Base-by-base conservation (phyloP, 2,797 vertebrate species). In the Anniella stebbinsi region DNA sequence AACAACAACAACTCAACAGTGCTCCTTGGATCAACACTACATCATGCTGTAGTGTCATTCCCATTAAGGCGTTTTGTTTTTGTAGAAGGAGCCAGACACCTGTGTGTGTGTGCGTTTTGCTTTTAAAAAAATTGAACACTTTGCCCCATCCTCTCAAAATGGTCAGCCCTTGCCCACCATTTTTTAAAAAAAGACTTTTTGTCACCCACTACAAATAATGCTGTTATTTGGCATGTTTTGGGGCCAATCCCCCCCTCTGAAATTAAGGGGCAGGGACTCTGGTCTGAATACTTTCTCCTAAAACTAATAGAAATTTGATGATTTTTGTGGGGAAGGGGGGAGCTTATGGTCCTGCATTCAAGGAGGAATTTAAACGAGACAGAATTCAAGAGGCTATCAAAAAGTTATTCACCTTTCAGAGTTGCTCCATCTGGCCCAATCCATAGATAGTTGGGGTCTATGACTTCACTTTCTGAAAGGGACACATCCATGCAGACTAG, bases 361-460 rank as follows among this genome's bases (percentile, higher is more conserved):
- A 45, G 76, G 80, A 13, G 2, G 33, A 80, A 45, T 48, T 63
- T n/a, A 25, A 84, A 30, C 38, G 69, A 54, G 63, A 84, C 10
- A 23, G 8, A 23, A 30, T 73, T 83, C 38, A 33, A 45, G 45
- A 51, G 76, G 18, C 21, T 67, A 75, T 38, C 48, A 38, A 66
- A 66, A 92, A 87, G 73, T 6, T 69, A 94, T 95, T 95, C 91
- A 97, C 97, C 95, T 96, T 88, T 88, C 94, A 98, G 93, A 30
- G 69, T 78, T 30, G 67, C 95, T 93, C 97, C 96, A 94, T 97
- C 91, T 93, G 97, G 97, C 85, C 97, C 97, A 72, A 92, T 85
- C 97, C 97, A 98, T 78, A 93, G 41, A 63, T 96, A 97, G 23
- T 13, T 94, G 72, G 97, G 97, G 92, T 98, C 97, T 94, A 97